A percentile compares a stretch with the other conserved stretches of the same genome.
These are phyloP conservation scores for Caenorhabditis plicata DNA, from an alignment of 2,888 invertebrate species.

Conservation along the genomic window DNA sequence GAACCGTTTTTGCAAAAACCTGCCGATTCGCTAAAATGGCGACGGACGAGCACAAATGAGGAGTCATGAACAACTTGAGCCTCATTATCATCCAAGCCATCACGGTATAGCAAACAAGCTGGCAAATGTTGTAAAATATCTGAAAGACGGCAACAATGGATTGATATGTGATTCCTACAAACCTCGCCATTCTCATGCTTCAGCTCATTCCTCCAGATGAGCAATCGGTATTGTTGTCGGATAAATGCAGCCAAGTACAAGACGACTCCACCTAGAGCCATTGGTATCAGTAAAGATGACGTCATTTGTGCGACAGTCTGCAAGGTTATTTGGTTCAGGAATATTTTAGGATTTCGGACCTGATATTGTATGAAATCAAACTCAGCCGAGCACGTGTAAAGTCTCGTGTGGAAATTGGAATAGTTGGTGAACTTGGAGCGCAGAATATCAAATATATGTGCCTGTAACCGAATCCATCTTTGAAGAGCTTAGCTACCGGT, in stretches of 20 bases:
- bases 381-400: slow-evolving; percentile 79
- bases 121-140: slow-evolving; percentile 74
- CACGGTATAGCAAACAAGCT: slow-evolving; percentile 75
- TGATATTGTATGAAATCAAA: slow-evolving; percentile 74
- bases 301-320: slow-evolving; percentile 70
- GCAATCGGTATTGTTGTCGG: slow-evolving; percentile 7
- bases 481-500: too few relatives aligned
- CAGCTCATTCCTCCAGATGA: slow-evolving; percentile 3
- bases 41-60: slow-evolving; percentile 77
- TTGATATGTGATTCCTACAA: not conserved
- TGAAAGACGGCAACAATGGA: slow-evolving; percentile 19
- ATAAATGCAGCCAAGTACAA: slow-evolving; percentile 23
- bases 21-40: slow-evolving; percentile 72
- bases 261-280: slow-evolving; percentile 68
- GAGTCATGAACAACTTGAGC: slow-evolving; percentile 78
- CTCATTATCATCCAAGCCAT: slow-evolving; percentile 81
- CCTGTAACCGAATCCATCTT: too few relatives aligned
- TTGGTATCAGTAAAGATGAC: slow-evolving; percentile 72
- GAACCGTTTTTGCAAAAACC: not conserved
- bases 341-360: not conserved
- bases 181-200: slow-evolving; percentile 13
- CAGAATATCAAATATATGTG: slow-evolving; percentile 77
- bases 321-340: slow-evolving; percentile 7
- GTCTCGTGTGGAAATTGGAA: slow-evolving; percentile 77
- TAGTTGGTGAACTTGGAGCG: slow-evolving; percentile 75